Conservation (phyloP, 2,888 invertebrate species). For the Ceratothoa steindachneri region DNA sequence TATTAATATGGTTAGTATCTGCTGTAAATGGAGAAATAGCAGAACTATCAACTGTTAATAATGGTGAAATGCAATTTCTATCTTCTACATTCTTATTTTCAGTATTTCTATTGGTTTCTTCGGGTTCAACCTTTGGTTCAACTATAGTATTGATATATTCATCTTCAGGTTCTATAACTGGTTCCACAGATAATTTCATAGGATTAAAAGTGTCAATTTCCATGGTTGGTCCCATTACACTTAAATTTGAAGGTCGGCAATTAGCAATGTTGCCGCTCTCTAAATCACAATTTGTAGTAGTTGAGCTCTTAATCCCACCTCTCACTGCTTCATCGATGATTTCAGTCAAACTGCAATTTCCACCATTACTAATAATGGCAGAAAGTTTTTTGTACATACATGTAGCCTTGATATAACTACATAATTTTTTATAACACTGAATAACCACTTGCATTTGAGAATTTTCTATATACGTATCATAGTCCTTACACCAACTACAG, state of each 20-base stretch:
- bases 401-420: constrained; percentile 73
- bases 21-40: not conserved
- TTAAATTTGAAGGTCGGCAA: not conserved
- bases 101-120: not conserved
- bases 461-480: constrained; percentile 75
- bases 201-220: not conserved
- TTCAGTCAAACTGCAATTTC: constrained; percentile 64
- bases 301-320: not conserved
- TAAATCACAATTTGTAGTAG: not conserved
- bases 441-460: constrained; percentile 72
- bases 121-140: constrained; percentile 1
- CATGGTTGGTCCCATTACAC: not conserved
- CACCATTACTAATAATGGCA: constrained; percentile 56
- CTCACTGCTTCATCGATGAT: constrained; percentile 66
- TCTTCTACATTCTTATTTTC: not conserved
- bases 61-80: not conserved
- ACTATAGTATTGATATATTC: not conserved
- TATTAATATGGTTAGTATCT: not conserved
- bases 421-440: constrained; percentile 83
- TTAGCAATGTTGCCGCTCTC: not conserved
- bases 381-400: constrained; percentile 64
- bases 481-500: constrained; percentile 80
- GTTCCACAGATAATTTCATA: not conserved
- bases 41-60: constrained; percentile 11
- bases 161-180: too few species aligned